phyloP scores from a whole-genome alignment of 2,888 invertebrate species.

The Blastobasis lacticolella region DNA sequence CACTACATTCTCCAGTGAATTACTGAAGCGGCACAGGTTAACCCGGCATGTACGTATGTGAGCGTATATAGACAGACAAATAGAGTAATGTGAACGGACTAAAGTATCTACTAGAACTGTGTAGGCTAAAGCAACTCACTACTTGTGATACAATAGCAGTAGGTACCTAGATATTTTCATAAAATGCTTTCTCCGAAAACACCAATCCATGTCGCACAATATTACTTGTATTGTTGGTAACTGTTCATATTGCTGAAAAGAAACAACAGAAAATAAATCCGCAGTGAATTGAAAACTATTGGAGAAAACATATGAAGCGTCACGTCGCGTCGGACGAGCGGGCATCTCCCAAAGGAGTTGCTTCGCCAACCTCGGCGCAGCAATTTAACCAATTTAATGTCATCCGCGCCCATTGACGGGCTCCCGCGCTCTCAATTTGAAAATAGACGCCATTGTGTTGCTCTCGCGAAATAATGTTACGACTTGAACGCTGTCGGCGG shows the following conservation, averaged over 20 bases:
- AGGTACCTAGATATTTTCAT: no score
- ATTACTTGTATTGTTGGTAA: no score
- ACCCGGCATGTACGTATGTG: neutral
- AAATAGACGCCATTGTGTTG: constrained; percentile 61
- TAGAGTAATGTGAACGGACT: no score
- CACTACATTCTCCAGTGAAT: constrained; percentile 44
- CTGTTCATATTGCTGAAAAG: no score
- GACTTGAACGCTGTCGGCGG: no score
- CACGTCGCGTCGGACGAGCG: constrained; percentile 25
- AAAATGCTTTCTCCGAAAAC: no score
- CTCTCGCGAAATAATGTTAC: constrained; percentile 10
- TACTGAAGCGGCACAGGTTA: constrained; percentile 40
- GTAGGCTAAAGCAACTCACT: no score
- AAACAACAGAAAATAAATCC: no score
- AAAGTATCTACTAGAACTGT: no score
- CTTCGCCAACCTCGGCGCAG: constrained; percentile 56
- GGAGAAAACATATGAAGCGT: neutral
- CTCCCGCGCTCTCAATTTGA: constrained; percentile 64
- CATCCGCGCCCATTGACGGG: constrained; percentile 64
- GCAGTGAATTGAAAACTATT: neutral
- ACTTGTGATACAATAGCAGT: no score
- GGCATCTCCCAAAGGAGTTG: constrained; percentile 54
- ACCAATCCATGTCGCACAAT: no score
- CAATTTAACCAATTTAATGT: constrained; percentile 72
- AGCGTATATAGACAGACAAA: no score